Evolutionary conservation across 2,797 vertebrate genomes (phyloP).

Genomic region (Scyliorhinus canicula): DNA sequence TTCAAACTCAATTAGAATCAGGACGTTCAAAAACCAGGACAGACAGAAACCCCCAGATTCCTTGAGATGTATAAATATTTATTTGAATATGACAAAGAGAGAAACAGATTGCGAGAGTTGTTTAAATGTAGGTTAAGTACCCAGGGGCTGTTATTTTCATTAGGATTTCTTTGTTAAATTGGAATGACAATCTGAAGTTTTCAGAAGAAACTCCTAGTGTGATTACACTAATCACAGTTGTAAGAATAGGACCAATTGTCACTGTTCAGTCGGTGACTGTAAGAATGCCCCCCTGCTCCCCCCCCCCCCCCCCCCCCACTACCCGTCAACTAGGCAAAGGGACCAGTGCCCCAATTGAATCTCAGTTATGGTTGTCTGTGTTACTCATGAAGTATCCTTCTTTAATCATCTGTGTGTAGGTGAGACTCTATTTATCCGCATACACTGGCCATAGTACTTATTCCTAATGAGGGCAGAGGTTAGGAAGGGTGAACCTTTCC

Average conservation of each 20-base stretch:
- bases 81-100: neutral
- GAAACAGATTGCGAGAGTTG: neutral
- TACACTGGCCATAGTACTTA: neutral
- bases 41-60: neutral
- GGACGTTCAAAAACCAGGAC: neutral
- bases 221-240: too few relatives aligned
- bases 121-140: neutral
- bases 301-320: too few relatives aligned
- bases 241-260: too few relatives aligned
- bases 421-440: neutral
- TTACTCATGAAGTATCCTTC: neutral
- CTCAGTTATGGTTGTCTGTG: neutral
- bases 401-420: too few relatives aligned
- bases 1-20: neutral
- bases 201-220: neutral
- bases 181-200: neutral
- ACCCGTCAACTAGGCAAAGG: neutral
- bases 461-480: neutral
- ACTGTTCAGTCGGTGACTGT: too few relatives aligned
- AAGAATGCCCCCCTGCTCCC: too few relatives aligned
- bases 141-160: neutral
- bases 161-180: neutral
- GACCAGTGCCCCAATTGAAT: neutral
- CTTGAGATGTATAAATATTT: constrained; percentile 26
- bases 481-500: neutral